These are phyloP conservation scores for Nicator chloris DNA, from an alignment of 2,113 vertebrate species.

Conservation along the genomic window DNA sequence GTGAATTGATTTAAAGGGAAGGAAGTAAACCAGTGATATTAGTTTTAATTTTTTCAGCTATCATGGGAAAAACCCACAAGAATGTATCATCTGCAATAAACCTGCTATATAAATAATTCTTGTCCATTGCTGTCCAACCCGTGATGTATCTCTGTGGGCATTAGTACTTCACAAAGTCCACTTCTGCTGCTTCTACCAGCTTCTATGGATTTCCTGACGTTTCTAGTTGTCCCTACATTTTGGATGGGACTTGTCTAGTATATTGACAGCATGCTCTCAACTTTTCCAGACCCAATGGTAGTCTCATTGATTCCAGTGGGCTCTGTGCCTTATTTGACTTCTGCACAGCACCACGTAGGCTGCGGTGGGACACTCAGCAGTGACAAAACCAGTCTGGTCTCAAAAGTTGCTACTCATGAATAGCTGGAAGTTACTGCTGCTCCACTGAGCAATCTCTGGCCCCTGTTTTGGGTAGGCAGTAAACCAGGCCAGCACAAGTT, in stretches of 20 bases:
- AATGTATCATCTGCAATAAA: not conserved
- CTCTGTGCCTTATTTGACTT: not conserved
- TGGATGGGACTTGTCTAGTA: not conserved
- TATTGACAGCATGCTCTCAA: not conserved
- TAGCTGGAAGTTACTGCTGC: not conserved
- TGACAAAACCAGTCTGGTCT: not conserved
- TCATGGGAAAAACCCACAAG: not conserved
- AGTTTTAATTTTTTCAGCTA: not conserved
- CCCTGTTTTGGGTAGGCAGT: not conserved
- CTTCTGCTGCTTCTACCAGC: not conserved
- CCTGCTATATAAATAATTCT: not conserved
- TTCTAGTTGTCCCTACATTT: not conserved
- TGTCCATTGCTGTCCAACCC: not conserved
- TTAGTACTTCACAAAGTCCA: not conserved
- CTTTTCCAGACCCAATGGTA: not conserved
- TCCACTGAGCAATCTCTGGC: not conserved
- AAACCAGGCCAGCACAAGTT: not conserved
- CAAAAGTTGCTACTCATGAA: not conserved
- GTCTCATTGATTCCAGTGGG: not conserved
- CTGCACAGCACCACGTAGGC: not conserved
- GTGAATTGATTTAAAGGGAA: not conserved
- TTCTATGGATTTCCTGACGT: not conserved
- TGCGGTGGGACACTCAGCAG: not conserved
- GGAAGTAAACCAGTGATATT: not conserved
- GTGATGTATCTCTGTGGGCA: not conserved